These are phyloP conservation scores for Anoplolepis gracilipes DNA, from an alignment of 1,140 invertebrate genomes.

Conservation along the genomic window DNA sequence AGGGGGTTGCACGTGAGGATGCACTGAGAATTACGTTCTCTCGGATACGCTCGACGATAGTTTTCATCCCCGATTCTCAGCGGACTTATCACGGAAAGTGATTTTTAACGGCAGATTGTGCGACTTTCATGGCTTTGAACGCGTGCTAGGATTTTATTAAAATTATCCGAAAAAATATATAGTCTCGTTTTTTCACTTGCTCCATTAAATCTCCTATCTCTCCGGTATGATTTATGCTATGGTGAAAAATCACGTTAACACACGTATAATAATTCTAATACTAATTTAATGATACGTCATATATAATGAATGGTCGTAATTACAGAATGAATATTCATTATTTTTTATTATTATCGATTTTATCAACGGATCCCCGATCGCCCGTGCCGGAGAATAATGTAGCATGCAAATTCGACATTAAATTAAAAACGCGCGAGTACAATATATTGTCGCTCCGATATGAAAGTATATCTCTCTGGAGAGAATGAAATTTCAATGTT, in stretches of 20 bases:
- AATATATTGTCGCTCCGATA: not conserved
- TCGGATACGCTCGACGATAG: conserved; percentile 45
- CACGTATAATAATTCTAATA: conserved; percentile 20
- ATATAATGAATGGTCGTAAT: conserved; percentile 25
- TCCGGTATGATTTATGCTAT: not conserved
- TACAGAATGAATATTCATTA: conserved; percentile 51
- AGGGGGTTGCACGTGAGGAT: not conserved
- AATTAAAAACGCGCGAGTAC: conserved; percentile 31
- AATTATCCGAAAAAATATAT: not conserved
- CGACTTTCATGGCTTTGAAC: not conserved
- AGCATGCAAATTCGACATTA: conserved; percentile 42
- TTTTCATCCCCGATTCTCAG: conserved; percentile 38
- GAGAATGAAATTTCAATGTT: not conserved
- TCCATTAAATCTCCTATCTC: not conserved
- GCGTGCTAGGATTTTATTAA: not conserved
- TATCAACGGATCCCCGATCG: conserved; percentile 13
- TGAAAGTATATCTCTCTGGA: not conserved
- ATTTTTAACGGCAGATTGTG: not conserved
- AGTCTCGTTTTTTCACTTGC: not conserved
- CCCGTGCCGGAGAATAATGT: conserved; percentile 25
- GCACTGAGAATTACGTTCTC: conserved; percentile 24
- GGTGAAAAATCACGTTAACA: not conserved
- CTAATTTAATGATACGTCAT: conserved; percentile 39
- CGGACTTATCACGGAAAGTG: not conserved
- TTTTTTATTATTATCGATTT: conserved; percentile 51